Evolutionary conservation across 2,797 vertebrate genomes (phyloP), one percentile per base, ranked within the genome.

Genomic region (Falco biarmicus): DNA sequence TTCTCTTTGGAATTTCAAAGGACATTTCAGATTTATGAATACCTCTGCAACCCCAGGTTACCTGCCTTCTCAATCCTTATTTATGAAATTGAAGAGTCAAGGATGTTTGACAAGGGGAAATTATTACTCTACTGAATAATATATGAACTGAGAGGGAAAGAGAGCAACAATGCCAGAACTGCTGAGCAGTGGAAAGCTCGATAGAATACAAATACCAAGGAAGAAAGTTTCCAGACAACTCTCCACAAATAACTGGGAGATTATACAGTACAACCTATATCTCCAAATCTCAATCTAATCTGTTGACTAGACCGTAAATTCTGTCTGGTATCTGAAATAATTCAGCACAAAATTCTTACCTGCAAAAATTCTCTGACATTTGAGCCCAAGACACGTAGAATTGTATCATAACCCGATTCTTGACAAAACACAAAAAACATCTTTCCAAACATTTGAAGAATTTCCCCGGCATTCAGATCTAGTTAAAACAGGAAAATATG

Each of bases 381-480:
- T 74, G 99, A 99, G 81, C 99, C 99, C 88, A 99, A 97, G 77
- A 99, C 99, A 17, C 99, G 98, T 41, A 99, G 97, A 97, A 99
- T 99, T 80, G 99, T 99, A 94, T 99, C 99, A 87, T 99, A 99
- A 92, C 99, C 99, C 37, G 99, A 99, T 97, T 99, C 99, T 97
- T 99, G 99, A 97, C 99, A 99, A 98, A 99, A 99, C 92, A 99
- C 99, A 95, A 99, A 99, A 98, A 99, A 99, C 99, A 99, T 99
- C 98, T 99, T 99, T 74, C 99, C 99, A 97, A 99, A 99, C 99
- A 99, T 98, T 51, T 99, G 99, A 95, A 99, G 98, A 97, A 99
- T 99, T 96, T 99, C 99, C 39, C 99, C 99, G 4, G 99, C 99
- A 94, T 99, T 98, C 48, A 99, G 98, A 98, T 99, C 99, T 99